Evolutionary conservation across 2,113 vertebrate genomes (phyloP).

Genomic region (Pygoscelis antarcticus): DNA sequence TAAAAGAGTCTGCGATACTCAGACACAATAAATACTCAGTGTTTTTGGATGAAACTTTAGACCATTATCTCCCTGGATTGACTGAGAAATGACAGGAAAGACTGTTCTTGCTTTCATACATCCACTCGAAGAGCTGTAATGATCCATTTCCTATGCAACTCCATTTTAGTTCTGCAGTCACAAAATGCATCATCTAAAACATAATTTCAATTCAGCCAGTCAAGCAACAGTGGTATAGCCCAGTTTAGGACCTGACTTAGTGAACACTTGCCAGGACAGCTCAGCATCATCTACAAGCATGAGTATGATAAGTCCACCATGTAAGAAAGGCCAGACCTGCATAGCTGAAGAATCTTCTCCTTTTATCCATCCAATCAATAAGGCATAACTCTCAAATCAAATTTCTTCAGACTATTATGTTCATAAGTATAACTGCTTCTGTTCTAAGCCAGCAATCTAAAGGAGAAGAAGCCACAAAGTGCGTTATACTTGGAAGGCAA

Average conservation of each 20-base stretch:
- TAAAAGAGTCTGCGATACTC: neutral
- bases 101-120: neutral
- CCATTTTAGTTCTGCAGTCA: neutral
- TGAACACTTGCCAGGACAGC: neutral
- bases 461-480: neutral
- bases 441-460: neutral
- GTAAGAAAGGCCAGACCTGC: neutral
- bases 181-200: neutral
- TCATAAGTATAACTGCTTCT: neutral
- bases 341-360: neutral
- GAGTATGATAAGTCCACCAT: neutral
- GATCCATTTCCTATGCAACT: neutral
- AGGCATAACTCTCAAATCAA: neutral
- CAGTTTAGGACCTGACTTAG: neutral
- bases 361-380: neutral
- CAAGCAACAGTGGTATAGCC: neutral
- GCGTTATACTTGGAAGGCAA: neutral
- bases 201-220: neutral
- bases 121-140: neutral
- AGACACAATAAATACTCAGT: neutral
- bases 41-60: neutral
- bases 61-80: neutral
- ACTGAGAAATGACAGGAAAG: neutral
- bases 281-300: neutral
- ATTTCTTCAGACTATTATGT: neutral